phyloP scores from a whole-genome alignment of 2,888 invertebrate species.

The Mesochorus sp. region DNA sequence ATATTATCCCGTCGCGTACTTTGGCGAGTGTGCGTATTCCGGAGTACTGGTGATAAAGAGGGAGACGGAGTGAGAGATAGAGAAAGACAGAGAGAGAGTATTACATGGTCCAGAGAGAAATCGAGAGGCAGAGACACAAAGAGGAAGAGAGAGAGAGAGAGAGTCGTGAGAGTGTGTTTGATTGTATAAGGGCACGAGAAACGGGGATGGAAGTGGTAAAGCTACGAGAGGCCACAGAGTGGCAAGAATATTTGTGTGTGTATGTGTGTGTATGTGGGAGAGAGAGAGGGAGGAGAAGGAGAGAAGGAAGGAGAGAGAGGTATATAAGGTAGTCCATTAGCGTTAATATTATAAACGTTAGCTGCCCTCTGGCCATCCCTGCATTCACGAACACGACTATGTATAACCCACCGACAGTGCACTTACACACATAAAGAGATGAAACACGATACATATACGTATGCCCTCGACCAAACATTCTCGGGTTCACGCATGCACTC shows the following conservation, averaged over 20 bases:
- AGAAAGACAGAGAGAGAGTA: slow-evolving; percentile 50
- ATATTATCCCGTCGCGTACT: slow-evolving; percentile 74
- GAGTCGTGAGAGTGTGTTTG: neutral
- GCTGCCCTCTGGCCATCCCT: slow-evolving; percentile 81
- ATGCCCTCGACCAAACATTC: slow-evolving; percentile 30
- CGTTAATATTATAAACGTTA: slow-evolving; percentile 82
- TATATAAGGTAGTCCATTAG: slow-evolving; percentile 82
- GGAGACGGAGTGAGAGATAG: slow-evolving; percentile 37
- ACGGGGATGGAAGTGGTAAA: slow-evolving; percentile 61
- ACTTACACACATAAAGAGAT: slow-evolving; percentile 26
- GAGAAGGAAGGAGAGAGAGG: slow-evolving; percentile 61
- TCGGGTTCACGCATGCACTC: slow-evolving; percentile 28
- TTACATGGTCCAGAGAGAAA: too few species aligned
- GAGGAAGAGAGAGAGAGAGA: neutral
- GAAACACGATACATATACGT: neutral
- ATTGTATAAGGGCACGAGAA: slow-evolving; percentile 1
- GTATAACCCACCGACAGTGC: slow-evolving; percentile 43
- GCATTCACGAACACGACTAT: slow-evolving; percentile 71
- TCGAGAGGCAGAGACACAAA: neutral
- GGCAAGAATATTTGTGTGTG: slow-evolving; percentile 38
- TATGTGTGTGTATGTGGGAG: slow-evolving; percentile 32
- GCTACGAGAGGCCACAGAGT: slow-evolving; percentile 45
- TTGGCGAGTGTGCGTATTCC: slow-evolving; percentile 61
- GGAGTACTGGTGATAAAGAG: slow-evolving; percentile 38
- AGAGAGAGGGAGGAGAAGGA: neutral